These are phyloP conservation scores for Pongo pygmaeus DNA, from an alignment of 2,113 vertebrate species.

Conservation along the genomic window DNA sequence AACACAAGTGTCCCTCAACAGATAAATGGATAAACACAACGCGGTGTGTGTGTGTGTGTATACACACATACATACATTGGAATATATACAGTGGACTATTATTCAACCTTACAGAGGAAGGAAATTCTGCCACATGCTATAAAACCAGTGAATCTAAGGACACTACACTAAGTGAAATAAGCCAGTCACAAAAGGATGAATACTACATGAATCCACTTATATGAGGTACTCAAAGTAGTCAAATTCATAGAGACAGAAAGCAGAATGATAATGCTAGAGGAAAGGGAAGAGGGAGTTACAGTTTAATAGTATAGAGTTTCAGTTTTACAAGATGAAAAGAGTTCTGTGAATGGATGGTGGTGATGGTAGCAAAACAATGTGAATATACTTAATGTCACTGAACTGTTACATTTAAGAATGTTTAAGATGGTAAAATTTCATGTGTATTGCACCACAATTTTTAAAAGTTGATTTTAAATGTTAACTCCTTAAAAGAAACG, in stretches of 20 bases:
- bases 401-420: background rate
- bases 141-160: background rate
- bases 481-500: background rate
- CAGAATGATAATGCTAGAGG: background rate
- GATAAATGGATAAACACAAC: background rate
- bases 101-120: background rate
- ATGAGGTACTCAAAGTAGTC: background rate
- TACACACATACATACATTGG: too few relatives aligned
- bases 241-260: background rate
- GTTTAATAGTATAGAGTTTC: background rate
- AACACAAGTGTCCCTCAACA: background rate
- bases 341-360: background rate
- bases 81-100: background rate
- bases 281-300: background rate
- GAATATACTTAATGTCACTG: background rate
- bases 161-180: background rate
- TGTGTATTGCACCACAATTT: background rate
- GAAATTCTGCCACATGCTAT: background rate
- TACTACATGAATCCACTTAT: background rate
- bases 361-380: background rate
- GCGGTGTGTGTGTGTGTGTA: too few relatives aligned
- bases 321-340: background rate
- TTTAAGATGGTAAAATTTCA: background rate
- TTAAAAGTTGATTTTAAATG: background rate
- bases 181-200: background rate